Evolutionary conservation across 37 sponge, comb jelly and placozoan species (phyloP).

Genomic region (Petrosia ficiformis): DNA sequence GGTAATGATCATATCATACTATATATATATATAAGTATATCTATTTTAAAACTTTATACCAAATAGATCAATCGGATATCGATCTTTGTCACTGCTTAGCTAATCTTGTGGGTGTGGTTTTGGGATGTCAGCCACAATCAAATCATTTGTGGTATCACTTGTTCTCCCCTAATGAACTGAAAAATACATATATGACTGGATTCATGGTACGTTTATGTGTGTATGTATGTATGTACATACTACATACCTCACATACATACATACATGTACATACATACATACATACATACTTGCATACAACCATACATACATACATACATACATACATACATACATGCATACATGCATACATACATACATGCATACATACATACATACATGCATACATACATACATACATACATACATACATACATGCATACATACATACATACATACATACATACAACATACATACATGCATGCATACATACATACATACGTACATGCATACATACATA

Average conservation of each 20-base stretch:
- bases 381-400: too few relatives aligned
- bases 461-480: too few relatives aligned
- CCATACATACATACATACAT: neutral
- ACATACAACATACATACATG: too few relatives aligned
- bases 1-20: slow-evolving; percentile 11
- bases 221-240: too few relatives aligned
- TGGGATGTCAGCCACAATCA: slow-evolving; percentile 58
- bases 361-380: too few relatives aligned
- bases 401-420: too few relatives aligned
- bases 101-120: slow-evolving; percentile 67
- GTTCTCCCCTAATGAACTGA: slow-evolving; percentile 55
- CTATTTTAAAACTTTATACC: neutral
- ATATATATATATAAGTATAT: neutral
- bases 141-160: slow-evolving; percentile 80
- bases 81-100: slow-evolving; percentile 69
- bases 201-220: slow-evolving; percentile 66
- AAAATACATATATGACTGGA: slow-evolving; percentile 69
- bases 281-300: too few relatives aligned
- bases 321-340: too few relatives aligned
- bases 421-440: too few relatives aligned
- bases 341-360: too few relatives aligned
- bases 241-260: too few relatives aligned
- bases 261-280: neutral
- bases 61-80: slow-evolving; percentile 71
- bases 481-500: too few relatives aligned